Conservation (phyloP, 2,888 invertebrate genomes). For the Ennomos quercinarius region DNA sequence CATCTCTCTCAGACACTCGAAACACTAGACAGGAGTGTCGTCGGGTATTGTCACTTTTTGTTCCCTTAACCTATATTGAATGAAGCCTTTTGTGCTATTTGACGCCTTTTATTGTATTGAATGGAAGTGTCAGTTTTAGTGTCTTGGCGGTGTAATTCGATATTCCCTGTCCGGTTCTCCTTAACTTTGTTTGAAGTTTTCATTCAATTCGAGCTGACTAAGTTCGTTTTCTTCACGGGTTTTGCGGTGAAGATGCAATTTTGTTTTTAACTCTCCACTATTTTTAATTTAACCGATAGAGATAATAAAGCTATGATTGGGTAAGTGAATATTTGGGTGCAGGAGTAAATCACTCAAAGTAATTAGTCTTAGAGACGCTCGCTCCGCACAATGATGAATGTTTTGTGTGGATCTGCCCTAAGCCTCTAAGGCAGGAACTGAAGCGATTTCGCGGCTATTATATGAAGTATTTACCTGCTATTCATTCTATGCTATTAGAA, state of each 20-base stretch:
- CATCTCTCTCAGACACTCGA: conserved; percentile 28
- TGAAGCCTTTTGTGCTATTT: conserved; percentile 27
- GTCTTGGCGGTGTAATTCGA: conserved; percentile 22
- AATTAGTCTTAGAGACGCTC: conserved; percentile 39
- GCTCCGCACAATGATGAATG: conserved; percentile 38
- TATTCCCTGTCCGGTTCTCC: conserved; percentile 21
- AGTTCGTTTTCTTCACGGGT: no score
- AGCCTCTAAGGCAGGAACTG: conserved; percentile 11
- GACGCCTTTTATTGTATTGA: conserved; percentile 31
- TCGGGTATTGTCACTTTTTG: conserved; percentile 31
- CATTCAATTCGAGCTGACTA: neutral
- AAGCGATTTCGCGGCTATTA: neutral
- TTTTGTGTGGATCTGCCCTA: conserved; percentile 19
- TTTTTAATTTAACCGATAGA: conserved; percentile 8
- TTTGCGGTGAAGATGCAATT: no score
- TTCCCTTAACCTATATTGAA: conserved; percentile 34
- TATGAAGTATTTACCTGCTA: no score
- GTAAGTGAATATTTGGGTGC: conserved; percentile 13
- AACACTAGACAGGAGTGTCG: conserved; percentile 29
- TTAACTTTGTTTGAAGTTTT: conserved; percentile 18
- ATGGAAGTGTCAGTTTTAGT: conserved; percentile 17
- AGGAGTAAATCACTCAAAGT: conserved; percentile 40
- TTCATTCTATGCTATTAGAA: neutral
- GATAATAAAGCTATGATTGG: neutral
- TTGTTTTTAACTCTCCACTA: conserved; percentile 6